phyloP scores from a whole-genome alignment of 1,140 invertebrate species.

The Portunus trituberculatus region DNA sequence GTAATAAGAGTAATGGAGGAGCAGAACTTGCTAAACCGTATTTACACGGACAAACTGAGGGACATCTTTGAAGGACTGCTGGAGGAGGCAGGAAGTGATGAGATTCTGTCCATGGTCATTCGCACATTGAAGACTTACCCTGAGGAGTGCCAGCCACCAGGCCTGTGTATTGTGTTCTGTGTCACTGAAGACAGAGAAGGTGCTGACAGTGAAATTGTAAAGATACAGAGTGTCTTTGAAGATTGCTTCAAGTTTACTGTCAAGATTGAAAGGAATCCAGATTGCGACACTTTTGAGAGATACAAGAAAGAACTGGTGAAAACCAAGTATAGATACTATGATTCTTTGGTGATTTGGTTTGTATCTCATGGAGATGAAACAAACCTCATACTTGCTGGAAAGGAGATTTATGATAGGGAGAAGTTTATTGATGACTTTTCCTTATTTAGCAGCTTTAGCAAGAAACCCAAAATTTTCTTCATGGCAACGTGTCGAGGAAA shows the following conservation, averaged over 20 bases:
- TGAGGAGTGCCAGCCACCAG: constrained; percentile 53
- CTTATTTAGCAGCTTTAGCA: not conserved
- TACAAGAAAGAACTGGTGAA: constrained; percentile 45
- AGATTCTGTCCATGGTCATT: not conserved
- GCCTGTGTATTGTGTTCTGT: constrained; percentile 59
- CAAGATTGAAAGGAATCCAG: constrained; percentile 40
- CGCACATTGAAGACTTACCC: constrained; percentile 27
- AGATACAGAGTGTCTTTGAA: constrained; percentile 44
- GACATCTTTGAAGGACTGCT: not conserved
- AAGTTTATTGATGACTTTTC: constrained; percentile 49
- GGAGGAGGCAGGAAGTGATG: not conserved
- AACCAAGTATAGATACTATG: constrained; percentile 53
- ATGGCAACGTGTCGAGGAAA: constrained; percentile 47
- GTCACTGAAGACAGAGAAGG: constrained; percentile 46
- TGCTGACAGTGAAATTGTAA: constrained; percentile 40
- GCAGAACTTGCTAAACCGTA: constrained; percentile 11
- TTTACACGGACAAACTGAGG: constrained; percentile 56
- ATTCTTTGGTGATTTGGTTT: constrained; percentile 59
- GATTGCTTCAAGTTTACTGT: constrained; percentile 56
- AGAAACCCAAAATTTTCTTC: constrained; percentile 64
- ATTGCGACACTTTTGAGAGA: not conserved
- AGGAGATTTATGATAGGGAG: not conserved
- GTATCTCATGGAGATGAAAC: constrained; percentile 45
- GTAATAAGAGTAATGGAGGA: constrained; percentile 49
- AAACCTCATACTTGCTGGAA: not conserved